A percentile compares a stretch with the other conserved stretches of the same genome.
Conservation (phyloP, 1,140 invertebrate species). For the Drosophila orena region DNA sequence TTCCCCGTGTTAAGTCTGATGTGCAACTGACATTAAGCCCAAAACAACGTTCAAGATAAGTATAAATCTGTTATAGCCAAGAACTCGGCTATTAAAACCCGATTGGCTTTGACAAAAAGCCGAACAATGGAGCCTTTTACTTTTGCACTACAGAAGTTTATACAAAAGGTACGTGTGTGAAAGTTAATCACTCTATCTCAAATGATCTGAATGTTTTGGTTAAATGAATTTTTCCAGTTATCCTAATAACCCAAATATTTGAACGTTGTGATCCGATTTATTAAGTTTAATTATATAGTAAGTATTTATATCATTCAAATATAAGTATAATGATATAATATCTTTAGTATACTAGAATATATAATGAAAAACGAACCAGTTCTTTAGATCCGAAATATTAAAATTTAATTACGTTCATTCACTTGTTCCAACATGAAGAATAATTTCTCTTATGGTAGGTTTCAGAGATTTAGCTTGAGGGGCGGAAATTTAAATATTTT, state of each 20-base stretch:
- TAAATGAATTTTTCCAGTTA: not conserved
- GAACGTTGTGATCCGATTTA: no score
- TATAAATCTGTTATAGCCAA: conserved; percentile 39
- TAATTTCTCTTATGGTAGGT: no score
- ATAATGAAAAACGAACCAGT: no score
- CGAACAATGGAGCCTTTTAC: conserved; percentile 56
- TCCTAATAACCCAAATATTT: not conserved
- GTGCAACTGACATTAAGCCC: conserved; percentile 65
- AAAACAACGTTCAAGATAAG: conserved; percentile 43
- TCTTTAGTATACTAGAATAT: no score
- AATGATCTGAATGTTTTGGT: conserved; percentile 19
- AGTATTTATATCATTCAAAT: no score
- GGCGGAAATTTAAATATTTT: conserved; percentile 28
- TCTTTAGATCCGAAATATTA: no score
- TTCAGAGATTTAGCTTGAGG: not conserved
- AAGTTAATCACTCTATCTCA: conserved; percentile 2
- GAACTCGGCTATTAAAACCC: conserved; percentile 46
- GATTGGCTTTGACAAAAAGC: conserved; percentile 29
- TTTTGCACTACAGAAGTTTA: conserved; percentile 25
- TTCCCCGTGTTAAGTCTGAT: conserved; percentile 46
- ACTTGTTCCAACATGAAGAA: not conserved
- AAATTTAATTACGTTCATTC: no score
- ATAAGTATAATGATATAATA: no score
- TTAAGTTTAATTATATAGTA: no score
- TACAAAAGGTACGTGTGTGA: conserved; percentile 4